These are phyloP conservation scores for Epirrhoe tristata DNA, from an alignment of 2,888 invertebrate species.

Conservation along the genomic window DNA sequence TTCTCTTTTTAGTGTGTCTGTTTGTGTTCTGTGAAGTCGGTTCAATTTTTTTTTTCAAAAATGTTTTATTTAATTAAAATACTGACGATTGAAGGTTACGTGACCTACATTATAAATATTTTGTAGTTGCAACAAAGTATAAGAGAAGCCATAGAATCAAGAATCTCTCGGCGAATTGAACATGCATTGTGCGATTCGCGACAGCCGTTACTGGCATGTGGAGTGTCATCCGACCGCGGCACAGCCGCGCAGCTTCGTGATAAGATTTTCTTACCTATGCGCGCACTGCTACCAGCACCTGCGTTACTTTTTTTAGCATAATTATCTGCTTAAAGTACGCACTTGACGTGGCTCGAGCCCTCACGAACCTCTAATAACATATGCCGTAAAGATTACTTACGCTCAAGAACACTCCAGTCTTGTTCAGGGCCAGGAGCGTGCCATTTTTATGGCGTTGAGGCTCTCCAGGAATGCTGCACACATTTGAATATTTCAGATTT, in stretches of 20 bases:
- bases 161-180: conserved; percentile 13
- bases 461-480: conserved; percentile 55
- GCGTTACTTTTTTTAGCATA: conserved; percentile 60
- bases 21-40: too few relatives aligned
- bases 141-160: conserved; percentile 23
- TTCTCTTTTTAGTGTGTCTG: too few relatives aligned
- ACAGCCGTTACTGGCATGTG: conserved; percentile 69
- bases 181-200: conserved; percentile 39
- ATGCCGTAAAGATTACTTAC: conserved; percentile 67
- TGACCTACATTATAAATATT: conserved; percentile 10
- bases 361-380: conserved; percentile 60
- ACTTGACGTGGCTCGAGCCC: conserved; percentile 65
- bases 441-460: conserved; percentile 56
- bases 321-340: conserved; percentile 62
- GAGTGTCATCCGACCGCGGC: conserved; percentile 58
- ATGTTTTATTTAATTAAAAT: too few relatives aligned
- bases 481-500: conserved; percentile 62
- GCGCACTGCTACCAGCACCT: conserved; percentile 62
- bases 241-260: conserved; percentile 47
- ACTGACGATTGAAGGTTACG: conserved; percentile 12
- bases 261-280: conserved; percentile 71
- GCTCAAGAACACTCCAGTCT: conserved; percentile 57
- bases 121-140: conserved; percentile 9
- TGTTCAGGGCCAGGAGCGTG: conserved; percentile 46
- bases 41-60: too few relatives aligned